Conservation (phyloP, 23 tunicate species). For the Oikopleura dioica region DNA sequence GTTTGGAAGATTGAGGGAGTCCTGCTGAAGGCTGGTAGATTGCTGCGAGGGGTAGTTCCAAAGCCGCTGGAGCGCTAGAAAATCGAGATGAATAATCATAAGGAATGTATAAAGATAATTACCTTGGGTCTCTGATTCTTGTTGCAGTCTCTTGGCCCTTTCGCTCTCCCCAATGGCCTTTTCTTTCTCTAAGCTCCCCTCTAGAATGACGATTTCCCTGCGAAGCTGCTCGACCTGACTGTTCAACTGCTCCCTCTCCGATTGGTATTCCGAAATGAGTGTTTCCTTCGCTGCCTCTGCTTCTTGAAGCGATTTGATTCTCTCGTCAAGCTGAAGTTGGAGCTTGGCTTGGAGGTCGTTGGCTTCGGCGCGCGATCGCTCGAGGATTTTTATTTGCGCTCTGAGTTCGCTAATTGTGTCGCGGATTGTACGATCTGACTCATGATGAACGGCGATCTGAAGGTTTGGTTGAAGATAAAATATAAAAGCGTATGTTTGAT, state of each 20-base stretch:
- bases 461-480: too few relatives aligned
- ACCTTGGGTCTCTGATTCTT: neutral
- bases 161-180: neutral
- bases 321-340: neutral
- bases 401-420: neutral
- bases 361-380: neutral
- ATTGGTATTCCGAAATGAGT: neutral
- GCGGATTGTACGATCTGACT: conserved; percentile 2
- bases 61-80: neutral
- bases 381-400: conserved; percentile 2
- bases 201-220: neutral
- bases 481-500: too few relatives aligned
- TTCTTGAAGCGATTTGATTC: neutral
- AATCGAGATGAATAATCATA: too few relatives aligned
- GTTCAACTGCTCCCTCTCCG: neutral
- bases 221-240: neutral
- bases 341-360: neutral
- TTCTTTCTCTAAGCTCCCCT: neutral
- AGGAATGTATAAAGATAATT: too few relatives aligned
- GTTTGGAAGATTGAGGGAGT: neutral
- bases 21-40: neutral
- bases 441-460: too few relatives aligned
- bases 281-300: neutral
- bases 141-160: neutral
- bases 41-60: neutral